Base-by-base conservation (phyloP, 1,140 invertebrate species). In the Hylyphantes graminicola region DNA sequence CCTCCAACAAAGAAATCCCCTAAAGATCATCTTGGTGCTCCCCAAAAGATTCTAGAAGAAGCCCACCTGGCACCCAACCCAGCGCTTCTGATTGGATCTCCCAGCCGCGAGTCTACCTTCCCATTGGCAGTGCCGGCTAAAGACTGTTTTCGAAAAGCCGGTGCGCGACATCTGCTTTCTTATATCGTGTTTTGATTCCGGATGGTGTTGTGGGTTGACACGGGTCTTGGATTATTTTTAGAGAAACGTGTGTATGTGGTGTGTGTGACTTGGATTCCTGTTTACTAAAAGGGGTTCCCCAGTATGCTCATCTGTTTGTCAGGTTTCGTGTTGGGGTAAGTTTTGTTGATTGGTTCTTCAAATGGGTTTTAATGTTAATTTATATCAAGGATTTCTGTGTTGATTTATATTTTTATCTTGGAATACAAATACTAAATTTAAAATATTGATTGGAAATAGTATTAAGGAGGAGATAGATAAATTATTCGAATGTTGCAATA, bases 321-420 rank as follows among this genome's bases (percentile, higher is more conserved):
- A 68, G 82, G 82, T 53, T 85, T 85, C 65, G 61, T 77, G 63
- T 85, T 73, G 54, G 82, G 82, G 82, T 85, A 51, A 85, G 82
- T 83, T 15, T n/a, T 35, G 35, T 35, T 35, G 1, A 35, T 35
- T 21, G 4, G 15, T 67, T 15, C 13, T 67, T 67, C 35, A 35
- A 35, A 35, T 35, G 35, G 1, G 35, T 35, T 35, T 35, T 35
- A 35, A 35, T 35, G 35, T n/a, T n/a, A n/a, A 35, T 35, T 35
- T 35, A 35, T 35, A 35, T 35, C 35, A 35, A 35, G 35, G 55
- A 15, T n/a, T 76, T 10, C 35, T 48, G n/a, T 19, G n/a, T 7
- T 74, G 57, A 12, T 74, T 17, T n/a, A 11, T 67, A 11, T 67
- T 15, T 11, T 67, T 67, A 6, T 35, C n/a, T n/a, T n/a, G n/a